phyloP scores from a whole-genome alignment of 2,888 invertebrate genomes.

The Melieria omissa region DNA sequence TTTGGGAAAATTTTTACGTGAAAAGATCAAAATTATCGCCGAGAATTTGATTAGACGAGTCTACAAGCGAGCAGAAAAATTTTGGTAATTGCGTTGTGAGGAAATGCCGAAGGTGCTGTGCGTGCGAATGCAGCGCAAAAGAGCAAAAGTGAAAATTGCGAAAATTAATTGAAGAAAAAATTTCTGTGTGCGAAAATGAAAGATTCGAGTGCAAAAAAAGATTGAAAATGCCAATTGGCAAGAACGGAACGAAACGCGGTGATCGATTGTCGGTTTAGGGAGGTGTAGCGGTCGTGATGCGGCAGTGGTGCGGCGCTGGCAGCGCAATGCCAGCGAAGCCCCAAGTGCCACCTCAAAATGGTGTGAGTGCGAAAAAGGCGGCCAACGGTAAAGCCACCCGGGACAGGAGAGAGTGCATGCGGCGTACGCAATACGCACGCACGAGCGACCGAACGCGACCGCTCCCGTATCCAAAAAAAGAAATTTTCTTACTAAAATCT shows the following conservation, averaged over 20 bases:
- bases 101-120: neutral
- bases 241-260: too few species aligned
- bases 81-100: slow-evolving; percentile 24
- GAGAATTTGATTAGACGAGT: slow-evolving; percentile 11
- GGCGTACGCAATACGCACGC: too few species aligned
- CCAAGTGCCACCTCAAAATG: slow-evolving; percentile 22
- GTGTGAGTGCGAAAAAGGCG: neutral
- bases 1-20: slow-evolving; percentile 31
- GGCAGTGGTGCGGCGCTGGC: slow-evolving; percentile 18
- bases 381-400: neutral
- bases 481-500: too few species aligned
- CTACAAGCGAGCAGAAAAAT: slow-evolving; percentile 11
- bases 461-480: too few species aligned
- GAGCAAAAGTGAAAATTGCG: neutral
- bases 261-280: too few species aligned
- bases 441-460: too few species aligned
- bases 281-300: too few species aligned
- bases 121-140: neutral
- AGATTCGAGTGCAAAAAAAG: too few species aligned
- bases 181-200: neutral
- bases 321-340: slow-evolving; percentile 10
- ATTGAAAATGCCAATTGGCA: too few species aligned
- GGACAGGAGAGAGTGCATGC: too few species aligned
- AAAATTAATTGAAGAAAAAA: slow-evolving; percentile 1
- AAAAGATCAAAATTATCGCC: slow-evolving; percentile 32